phyloP scores from a whole-genome alignment of 1,140 invertebrate species.

The Leptinotarsa texana region DNA sequence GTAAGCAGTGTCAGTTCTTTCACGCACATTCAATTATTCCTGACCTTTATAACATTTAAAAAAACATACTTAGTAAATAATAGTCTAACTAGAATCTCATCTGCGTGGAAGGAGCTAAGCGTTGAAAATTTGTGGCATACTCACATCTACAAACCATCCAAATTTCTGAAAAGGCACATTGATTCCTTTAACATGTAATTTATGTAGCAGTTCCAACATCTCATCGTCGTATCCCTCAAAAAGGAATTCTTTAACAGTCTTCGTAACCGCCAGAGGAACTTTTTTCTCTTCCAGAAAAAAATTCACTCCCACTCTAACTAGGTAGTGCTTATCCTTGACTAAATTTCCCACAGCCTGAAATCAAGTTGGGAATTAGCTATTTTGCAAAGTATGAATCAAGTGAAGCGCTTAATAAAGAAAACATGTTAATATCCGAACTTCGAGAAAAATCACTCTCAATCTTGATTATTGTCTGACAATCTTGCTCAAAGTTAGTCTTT shows the following conservation, averaged over 20 bases:
- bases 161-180: constrained; percentile 71
- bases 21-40: too few relatives aligned
- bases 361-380: too few relatives aligned
- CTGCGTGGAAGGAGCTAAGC: not conserved
- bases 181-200: constrained; percentile 60
- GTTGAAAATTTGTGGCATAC: constrained; percentile 28
- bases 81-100: too few relatives aligned
- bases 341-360: constrained; percentile 68
- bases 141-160: constrained; percentile 74
- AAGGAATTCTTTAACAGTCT: constrained; percentile 67
- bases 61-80: too few relatives aligned
- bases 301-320: constrained; percentile 60
- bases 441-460: too few relatives aligned
- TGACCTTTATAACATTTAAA: too few relatives aligned
- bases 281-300: constrained; percentile 60
- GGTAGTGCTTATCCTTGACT: constrained; percentile 56
- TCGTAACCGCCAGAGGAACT: constrained; percentile 63
- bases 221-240: constrained; percentile 78
- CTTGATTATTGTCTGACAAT: too few relatives aligned
- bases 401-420: too few relatives aligned
- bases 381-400: too few relatives aligned
- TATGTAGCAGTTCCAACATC: constrained; percentile 63
- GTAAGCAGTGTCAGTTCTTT: too few relatives aligned
- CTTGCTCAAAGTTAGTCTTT: too few relatives aligned
- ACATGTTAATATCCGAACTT: too few relatives aligned